Evolutionary conservation across 2,888 invertebrate species (phyloP), one percentile per base, ranked within the genome.

Genomic region (Caenorhabditis zanzibari): DNA sequence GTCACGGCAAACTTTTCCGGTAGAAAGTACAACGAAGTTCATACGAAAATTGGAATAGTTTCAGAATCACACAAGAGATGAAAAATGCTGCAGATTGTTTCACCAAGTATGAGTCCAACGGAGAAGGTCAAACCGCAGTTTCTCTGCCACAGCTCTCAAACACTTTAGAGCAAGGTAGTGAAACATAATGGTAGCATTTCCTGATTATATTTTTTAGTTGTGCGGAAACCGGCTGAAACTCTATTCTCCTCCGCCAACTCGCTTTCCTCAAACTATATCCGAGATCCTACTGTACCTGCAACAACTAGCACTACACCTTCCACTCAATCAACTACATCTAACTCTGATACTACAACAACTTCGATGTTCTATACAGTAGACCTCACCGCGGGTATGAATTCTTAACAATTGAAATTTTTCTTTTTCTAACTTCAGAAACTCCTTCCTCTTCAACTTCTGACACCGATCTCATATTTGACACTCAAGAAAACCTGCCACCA

Each of bases 1-100:
- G 93, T 4, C 93, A 93, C 79, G 93, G 93, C 0, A 88, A 92
- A 28, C 92, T 93, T 90, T 93, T 93, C 88, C 84, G 82, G 88
- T 88, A 26, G 4, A 56, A 22, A 58, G 61, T 16, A 66, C 32
- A 52, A 14, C 12, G 19, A 19, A 28, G 24, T 26, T 54, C 54
- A 26, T 26, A 54, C 26, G 12, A 14, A 38, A 16, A 22, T 26
- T 6, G 12, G 1, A 19, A 19, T 12, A 26, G 24, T 54, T 54
- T 24, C 26, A 87, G 87, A n/a, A 81, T 87, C 16, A 86, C 86
- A 1, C 74, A 85, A 32, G 84, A 74, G 16, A 87, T 87, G 86
- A 82, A 81, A 52, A 72, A 47, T 19, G 73, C 63, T 32, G 79
- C 82, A 0, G 82, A 82, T 41, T 85, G 85, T 61, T 80, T 72